Conservation (phyloP, 2,888 invertebrate genomes). For the Danaus chrysippus region DNA sequence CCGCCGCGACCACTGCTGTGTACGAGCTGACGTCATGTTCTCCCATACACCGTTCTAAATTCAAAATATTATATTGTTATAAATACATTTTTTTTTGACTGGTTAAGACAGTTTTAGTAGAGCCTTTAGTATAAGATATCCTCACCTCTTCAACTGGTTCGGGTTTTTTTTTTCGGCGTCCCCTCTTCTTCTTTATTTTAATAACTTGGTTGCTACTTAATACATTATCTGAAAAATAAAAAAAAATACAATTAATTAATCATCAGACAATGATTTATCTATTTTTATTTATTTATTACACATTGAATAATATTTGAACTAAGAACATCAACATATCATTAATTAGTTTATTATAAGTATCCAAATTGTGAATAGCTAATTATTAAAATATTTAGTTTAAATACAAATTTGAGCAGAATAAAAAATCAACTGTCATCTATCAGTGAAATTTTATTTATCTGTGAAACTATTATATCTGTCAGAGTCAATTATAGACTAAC, state of each 20-base stretch:
- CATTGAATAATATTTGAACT: too few relatives aligned
- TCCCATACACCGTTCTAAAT: conserved; percentile 64
- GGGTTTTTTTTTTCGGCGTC: conserved; percentile 67
- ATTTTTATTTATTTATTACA: conserved; percentile 11
- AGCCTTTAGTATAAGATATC: too few relatives aligned
- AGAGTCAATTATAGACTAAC: conserved; percentile 39
- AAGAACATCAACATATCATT: too few relatives aligned
- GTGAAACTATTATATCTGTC: too few relatives aligned
- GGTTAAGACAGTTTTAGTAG: too few relatives aligned
- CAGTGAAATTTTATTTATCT: too few relatives aligned
- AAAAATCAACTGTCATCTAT: too few relatives aligned
- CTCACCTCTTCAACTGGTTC: conserved; percentile 53
- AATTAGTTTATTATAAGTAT: too few relatives aligned
- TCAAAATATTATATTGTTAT: not conserved
- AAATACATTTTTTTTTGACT: not conserved
- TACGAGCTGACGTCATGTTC: conserved; percentile 75
- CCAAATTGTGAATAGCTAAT: too few relatives aligned
- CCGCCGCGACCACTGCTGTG: conserved; percentile 73
- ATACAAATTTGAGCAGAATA: too few relatives aligned
- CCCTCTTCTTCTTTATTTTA: conserved; percentile 72
- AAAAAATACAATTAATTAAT: not conserved
- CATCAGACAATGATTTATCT: not conserved
- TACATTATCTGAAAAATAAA: conserved; percentile 56
- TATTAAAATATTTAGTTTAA: too few relatives aligned
- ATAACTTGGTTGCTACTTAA: conserved; percentile 55